Base-by-base conservation (phyloP, 2,888 invertebrate genomes). In the Dermolepida albohirtum region DNA sequence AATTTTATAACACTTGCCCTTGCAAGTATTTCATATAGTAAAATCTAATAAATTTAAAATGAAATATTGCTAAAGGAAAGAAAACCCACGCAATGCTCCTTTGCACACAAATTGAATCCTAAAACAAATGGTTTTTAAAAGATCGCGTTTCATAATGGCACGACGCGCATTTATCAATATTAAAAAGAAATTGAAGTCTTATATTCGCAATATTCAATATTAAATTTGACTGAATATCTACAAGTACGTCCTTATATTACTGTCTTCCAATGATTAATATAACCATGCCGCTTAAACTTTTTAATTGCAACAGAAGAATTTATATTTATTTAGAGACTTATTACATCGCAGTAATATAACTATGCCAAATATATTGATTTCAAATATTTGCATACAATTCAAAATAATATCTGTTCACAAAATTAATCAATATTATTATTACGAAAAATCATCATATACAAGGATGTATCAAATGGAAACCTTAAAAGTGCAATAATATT, bases 81-180 rank as follows among this genome's bases (percentile, higher is more conserved):
- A 47, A 17, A 47, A 47, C 2, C 17, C 16, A 47, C 16, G 5
- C 16, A 47, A 6, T 47, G 14, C 17, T 8, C 8, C 10, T 16
- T 1, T 47, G 7, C 14, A 47, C 47, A 17, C 17, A 47, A 47
- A 47, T 47, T 47, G 47, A 47, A 47, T 16, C 7, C 10, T 8
- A 47, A 47, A 47, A 47, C 47, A 47, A 47, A 47, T 47, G 16
- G 14, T 10, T 47, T 47, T 17, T 47, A 12, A 47, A 47, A 47
- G 47, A 14, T 4, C 1, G 17, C 8, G 14, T 16, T 10, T 16
- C 14, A 8, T 17, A 14, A 47, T n/a, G 12, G 16, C 8, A 7
- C 14, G 16, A 17, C 47, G 16, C 17, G 2, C 47, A 12, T 47
- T 16, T 47, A 47, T 47, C 47, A 47, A 47, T 47, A 47, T 47